Base-by-base conservation (phyloP, 1,140 invertebrate genomes). In the Trachymyrmex cornetzi region DNA sequence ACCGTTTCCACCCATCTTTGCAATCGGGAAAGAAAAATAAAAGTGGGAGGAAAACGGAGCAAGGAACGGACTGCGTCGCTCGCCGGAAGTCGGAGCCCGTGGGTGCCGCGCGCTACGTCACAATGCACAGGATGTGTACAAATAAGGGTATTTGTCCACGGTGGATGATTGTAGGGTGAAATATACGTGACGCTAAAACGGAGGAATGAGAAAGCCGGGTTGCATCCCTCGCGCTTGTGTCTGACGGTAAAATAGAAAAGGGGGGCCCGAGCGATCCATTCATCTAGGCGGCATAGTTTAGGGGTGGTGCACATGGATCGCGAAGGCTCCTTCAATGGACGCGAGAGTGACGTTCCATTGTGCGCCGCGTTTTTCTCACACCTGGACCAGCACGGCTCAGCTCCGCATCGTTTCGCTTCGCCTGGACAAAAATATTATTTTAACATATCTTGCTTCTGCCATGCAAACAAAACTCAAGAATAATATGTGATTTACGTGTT, bases 61-160 rank as follows among this genome's bases (percentile, higher is more conserved):
- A 77, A 79, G 77, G 71, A 71, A 69, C 66, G 44, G 12, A 63
- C 14, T 44, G 27, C 3, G 34, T 63, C 22, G 50, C 85, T 66
- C 82, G 77, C 90, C 91, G 91, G 91, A 93, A 92, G 91, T 85
- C 86, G 79, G 53, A 64, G 77, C 66, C 86, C 75, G 9, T 48
- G 90, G 89, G 92, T 91, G 92, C 89, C 30, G 82, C 55, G 86
- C 57, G 67, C 85, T 74, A 34, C 87, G 86, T 89, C 89, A 95
- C 95, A 95, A 95, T 94, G 92, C 87, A 94, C 95, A 95, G 95
- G 95, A 95, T 95, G 94, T 95, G 94, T 95, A 95, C 95, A 95
- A 95, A 95, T 95, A 95, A 94, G 94, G 93, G 93, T 94, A 93
- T 95, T 95, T 95, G 95, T 95, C 93, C 74, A 93, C 92, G 93